A percentile compares a stretch with the other conserved stretches of the same genome.
Evolutionary conservation across 2,113 vertebrate species (phyloP).

Genomic region (Cavia aperea): DNA sequence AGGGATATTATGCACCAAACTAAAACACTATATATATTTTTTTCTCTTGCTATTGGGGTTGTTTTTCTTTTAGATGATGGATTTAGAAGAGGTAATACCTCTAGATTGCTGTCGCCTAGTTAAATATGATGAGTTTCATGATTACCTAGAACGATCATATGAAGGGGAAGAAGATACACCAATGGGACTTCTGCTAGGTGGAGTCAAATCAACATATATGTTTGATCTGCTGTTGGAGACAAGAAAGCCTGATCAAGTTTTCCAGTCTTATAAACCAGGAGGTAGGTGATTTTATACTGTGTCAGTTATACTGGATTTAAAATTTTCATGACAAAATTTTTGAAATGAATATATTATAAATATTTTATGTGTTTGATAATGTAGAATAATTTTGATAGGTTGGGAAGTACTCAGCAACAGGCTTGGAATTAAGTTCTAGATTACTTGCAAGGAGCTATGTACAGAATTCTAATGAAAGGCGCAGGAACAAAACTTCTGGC

Average conservation of each 20-base stretch:
- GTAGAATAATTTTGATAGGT: slow-evolving; percentile 12
- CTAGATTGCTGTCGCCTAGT: slow-evolving; percentile 95
- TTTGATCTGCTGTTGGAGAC: slow-evolving; percentile 96
- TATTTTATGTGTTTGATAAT: slow-evolving; percentile 27
- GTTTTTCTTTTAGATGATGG: slow-evolving; percentile 85
- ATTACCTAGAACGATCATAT: slow-evolving; percentile 95
- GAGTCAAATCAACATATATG: slow-evolving; percentile 98
- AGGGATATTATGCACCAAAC: not conserved
- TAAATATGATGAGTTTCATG: slow-evolving; percentile 98
- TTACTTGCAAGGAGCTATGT: slow-evolving; percentile 11
- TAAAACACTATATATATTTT: not conserved
- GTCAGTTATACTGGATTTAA: not conserved
- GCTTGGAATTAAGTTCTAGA: slow-evolving; percentile 35
- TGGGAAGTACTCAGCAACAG: slow-evolving; percentile 13
- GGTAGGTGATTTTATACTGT: slow-evolving; percentile 77
- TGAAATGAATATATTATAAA: slow-evolving; percentile 25
- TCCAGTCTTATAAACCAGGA: slow-evolving; percentile 97
- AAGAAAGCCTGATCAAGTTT: slow-evolving; percentile 88
- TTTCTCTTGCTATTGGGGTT: not conserved
- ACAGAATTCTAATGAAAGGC: not conserved
- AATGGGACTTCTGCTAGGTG: slow-evolving; percentile 94
- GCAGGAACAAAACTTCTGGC: not conserved
- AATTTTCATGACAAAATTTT: slow-evolving; percentile 24
- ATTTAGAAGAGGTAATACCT: slow-evolving; percentile 86
- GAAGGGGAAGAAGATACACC: slow-evolving; percentile 95